Evolutionary conservation across 2,797 vertebrate genomes (phyloP).

Genomic region (Myioborus melanocephalus): DNA sequence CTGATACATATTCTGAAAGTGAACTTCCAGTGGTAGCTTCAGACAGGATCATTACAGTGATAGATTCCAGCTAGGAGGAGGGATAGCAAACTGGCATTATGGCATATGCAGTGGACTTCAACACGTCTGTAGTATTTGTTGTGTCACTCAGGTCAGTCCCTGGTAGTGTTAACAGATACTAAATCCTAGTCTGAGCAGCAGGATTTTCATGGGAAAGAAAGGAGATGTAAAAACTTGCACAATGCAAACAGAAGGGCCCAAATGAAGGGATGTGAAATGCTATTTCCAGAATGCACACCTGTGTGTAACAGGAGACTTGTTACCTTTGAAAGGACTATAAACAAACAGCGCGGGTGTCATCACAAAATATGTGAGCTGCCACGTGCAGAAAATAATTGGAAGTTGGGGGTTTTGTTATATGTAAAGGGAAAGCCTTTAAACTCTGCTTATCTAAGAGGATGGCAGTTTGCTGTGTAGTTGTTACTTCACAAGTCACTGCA

Average conservation of each 20-base stretch:
- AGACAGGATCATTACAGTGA: neutral
- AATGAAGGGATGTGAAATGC: neutral
- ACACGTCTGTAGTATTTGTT: neutral
- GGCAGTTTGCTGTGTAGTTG: neutral
- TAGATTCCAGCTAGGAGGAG: neutral
- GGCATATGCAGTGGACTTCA: neutral
- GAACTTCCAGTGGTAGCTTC: neutral
- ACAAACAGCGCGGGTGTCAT: neutral
- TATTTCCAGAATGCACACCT: neutral
- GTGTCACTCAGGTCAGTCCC: neutral
- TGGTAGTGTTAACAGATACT: neutral
- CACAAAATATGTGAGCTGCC: neutral
- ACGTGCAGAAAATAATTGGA: neutral
- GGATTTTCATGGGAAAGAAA: neutral
- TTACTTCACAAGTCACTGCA: neutral
- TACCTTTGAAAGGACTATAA: neutral
- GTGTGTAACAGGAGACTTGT: neutral
- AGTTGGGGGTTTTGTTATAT: accelerated
- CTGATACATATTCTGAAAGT: neutral
- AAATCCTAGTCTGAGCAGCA: neutral
- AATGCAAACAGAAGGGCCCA: neutral
- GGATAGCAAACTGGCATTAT: neutral
- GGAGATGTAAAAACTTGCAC: neutral
- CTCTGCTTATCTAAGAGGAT: neutral
- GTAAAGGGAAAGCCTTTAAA: neutral